Evolutionary conservation across 2,797 vertebrate species (phyloP).

Genomic region (Cirrhinus mrigala): DNA sequence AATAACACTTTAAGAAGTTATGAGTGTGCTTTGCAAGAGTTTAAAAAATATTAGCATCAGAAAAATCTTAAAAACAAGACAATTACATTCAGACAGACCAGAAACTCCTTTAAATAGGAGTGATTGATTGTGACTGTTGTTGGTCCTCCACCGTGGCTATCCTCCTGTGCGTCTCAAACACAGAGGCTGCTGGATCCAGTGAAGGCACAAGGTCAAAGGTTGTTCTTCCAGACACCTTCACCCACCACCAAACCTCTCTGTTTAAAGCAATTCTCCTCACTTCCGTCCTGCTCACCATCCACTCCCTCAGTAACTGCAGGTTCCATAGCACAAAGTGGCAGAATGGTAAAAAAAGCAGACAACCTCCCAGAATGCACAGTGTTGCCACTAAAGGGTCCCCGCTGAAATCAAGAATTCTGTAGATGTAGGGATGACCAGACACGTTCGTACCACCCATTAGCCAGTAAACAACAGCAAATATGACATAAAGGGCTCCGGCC

Average conservation of each 20-base stretch:
- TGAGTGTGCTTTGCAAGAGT: background rate
- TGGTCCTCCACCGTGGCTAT: background rate
- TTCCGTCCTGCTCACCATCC: background rate
- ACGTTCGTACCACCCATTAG: conserved; percentile 49
- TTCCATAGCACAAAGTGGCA: conserved; percentile 61
- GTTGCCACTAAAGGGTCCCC: conserved; percentile 44
- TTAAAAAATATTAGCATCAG: background rate
- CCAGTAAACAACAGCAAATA: conserved; percentile 58
- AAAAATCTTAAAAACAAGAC: background rate
- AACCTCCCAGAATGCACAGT: conserved; percentile 43
- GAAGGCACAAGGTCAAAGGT: background rate
- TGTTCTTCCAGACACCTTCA: conserved; percentile 27
- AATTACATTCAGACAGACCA: background rate
- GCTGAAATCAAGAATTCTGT: conserved; percentile 56
- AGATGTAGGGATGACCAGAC: conserved; percentile 50
- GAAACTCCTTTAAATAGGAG: background rate
- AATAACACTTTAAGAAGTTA: background rate
- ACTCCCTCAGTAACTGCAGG: conserved; percentile 45
- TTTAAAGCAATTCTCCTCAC: conserved; percentile 15
- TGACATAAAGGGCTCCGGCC: conserved; percentile 40
- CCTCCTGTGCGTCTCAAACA: conserved; percentile 21
- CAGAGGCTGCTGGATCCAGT: conserved; percentile 22
- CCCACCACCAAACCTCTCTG: conserved; percentile 56
- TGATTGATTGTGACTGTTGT: background rate
- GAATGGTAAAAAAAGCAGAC: conserved; percentile 46